phyloP scores from a whole-genome alignment of 2,797 vertebrate species.

The Peromyscus attwateri region DNA sequence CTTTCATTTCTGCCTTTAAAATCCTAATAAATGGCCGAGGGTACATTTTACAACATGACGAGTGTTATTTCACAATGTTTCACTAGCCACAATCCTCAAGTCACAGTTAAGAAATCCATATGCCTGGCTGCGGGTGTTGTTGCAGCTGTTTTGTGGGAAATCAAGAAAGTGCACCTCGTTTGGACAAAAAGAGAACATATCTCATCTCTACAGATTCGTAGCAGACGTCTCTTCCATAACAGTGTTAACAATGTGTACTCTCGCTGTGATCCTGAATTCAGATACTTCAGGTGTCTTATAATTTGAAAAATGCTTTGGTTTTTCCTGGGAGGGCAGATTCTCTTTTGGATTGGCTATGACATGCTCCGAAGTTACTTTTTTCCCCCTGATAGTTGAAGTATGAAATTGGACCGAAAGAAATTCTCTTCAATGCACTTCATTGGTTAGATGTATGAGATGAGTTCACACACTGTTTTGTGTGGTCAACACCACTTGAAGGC shows the following conservation, averaged over 20 bases:
- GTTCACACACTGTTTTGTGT: slow-evolving; percentile 80
- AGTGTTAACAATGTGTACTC: slow-evolving; percentile 45
- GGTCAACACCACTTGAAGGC: slow-evolving; percentile 79
- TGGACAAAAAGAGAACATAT: slow-evolving; percentile 46
- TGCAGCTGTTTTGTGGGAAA: slow-evolving; percentile 86
- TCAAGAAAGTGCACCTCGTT: slow-evolving; percentile 77
- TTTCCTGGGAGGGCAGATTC: slow-evolving; percentile 67
- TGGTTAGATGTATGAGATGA: slow-evolving; percentile 81
- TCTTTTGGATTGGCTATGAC: slow-evolving; percentile 72
- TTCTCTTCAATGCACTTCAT: slow-evolving; percentile 76
- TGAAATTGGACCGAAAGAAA: slow-evolving; percentile 74
- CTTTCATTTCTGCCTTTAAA: slow-evolving; percentile 81
- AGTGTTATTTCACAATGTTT: slow-evolving; percentile 87
- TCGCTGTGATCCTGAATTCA: slow-evolving; percentile 61
- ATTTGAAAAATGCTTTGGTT: slow-evolving; percentile 80
- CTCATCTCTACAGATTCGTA: slow-evolving; percentile 58
- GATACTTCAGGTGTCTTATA: slow-evolving; percentile 82
- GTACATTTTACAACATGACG: slow-evolving; percentile 84
- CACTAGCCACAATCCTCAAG: slow-evolving; percentile 86
- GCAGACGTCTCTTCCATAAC: slow-evolving; percentile 45
- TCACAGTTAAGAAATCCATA: slow-evolving; percentile 86
- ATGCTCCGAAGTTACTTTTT: slow-evolving; percentile 75
- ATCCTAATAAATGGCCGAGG: slow-evolving; percentile 81
- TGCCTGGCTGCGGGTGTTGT: slow-evolving; percentile 85
- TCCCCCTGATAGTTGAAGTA: slow-evolving; percentile 77